Evolutionary conservation across 2,113 vertebrate genomes (phyloP).

Genomic region (Lethenteron camtschaticum): DNA sequence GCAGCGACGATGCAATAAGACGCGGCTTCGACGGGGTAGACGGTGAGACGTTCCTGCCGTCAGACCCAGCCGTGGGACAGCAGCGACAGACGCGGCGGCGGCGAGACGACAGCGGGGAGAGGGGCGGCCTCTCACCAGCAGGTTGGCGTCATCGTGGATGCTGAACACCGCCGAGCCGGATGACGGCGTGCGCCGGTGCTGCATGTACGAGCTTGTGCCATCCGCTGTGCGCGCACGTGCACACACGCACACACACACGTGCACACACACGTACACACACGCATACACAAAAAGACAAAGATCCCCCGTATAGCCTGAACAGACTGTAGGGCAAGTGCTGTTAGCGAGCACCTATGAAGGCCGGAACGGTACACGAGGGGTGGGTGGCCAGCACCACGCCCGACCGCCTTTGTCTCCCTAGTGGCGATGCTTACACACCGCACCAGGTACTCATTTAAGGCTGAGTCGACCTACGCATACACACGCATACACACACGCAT

Average conservation of each 20-base stretch:
- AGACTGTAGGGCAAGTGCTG: too few species aligned
- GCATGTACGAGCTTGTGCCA: neutral
- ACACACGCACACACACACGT: neutral
- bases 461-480: neutral
- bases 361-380: too few species aligned
- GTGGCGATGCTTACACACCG: too few species aligned
- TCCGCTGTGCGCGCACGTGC: neutral
- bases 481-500: neutral
- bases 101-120: neutral
- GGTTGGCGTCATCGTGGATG: neutral
- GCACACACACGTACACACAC: neutral
- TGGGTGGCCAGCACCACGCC: too few species aligned
- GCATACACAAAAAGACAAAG: neutral
- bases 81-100: neutral
- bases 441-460: too few species aligned
- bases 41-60: neutral
- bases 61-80: neutral
- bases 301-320: too few species aligned
- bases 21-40: neutral
- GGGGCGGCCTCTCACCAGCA: neutral
- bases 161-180: neutral
- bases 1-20: too few species aligned
- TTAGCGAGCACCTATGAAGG: too few species aligned
- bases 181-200: neutral
- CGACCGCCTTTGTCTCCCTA: too few species aligned